Evolutionary conservation across 2,888 invertebrate species (phyloP), one percentile per base, ranked within the genome.

Genomic region (Macrophya alboannulata): DNA sequence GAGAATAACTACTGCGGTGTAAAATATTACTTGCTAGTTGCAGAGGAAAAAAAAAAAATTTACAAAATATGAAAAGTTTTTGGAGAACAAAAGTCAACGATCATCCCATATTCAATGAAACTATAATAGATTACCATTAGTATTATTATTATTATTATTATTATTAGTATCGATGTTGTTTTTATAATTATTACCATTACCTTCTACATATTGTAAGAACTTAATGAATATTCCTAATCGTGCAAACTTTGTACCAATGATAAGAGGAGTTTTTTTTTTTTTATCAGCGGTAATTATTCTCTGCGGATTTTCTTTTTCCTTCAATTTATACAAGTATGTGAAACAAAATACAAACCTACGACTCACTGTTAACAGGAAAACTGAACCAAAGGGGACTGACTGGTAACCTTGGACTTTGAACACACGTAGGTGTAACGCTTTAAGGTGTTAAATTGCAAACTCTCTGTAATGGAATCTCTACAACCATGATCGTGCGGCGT

Each of bases 381-480:
- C 55, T 55, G 17, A 37, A 77, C 55, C 37, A 48, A 51, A 55
- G 77, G 77, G 77, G 55, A 77, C 51, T 77, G 48, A 77, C 77
- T 55, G 51, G 17, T 17, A 31, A 37, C 77, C 77, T 77, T 77
- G 77, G 77, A 77, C 77, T 77, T 55, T 31, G 77, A 17, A 77
- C 77, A n/a, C 10, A 55, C 21, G 17, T 17, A 45, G 43, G 25
- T 45, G 68, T 68, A 68, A 12, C 8, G 68, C 37, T 37, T 45
- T 10, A 25, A 74, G 74, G 74, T 74, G 74, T 74, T 74, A 74
- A 74, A 74, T 74, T 31, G 77, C 55, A 17, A 55, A 55, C 77
- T 31, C 10, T 77, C 37, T 37, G 68, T 48, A 51, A 40, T 31
- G 12, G 25, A 55, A 48, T 55, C 31, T 31, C 77, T 77, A 51